Evolutionary conservation across 2,888 invertebrate species (phyloP), one percentile per base, ranked within the genome.

Genomic region (Emmelina monodactyla): DNA sequence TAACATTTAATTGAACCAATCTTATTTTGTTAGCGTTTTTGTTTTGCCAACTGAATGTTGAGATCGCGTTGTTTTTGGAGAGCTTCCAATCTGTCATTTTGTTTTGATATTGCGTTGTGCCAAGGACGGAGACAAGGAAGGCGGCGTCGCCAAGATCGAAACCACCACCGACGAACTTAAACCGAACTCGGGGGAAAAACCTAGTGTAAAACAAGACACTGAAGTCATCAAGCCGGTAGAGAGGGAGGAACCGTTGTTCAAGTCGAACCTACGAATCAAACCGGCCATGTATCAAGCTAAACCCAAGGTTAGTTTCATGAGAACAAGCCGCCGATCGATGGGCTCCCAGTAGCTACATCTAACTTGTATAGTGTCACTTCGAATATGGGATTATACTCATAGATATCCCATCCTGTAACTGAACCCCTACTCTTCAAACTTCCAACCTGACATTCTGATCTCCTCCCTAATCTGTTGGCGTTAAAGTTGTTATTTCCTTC

Each of bases 181-280:
- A 65, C 78, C 76, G 31, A 64, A 57, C 50, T 57, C 59, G 39
- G 62, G 56, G 41, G 67, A 64, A 46, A 67, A 62, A 55, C 40
- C 55, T 40, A 61, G 60, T 45, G 43, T 57, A 42, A 46, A 34
- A 32, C 39, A 39, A 46, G 49, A 49, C 35, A 51, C 57, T 22
- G 67, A 59, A 39, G 47, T 58, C 22, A 57, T 67, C 14, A 65
- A 71, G 22, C 49, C 58, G 22, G 59, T 67, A 11, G 79, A 79
- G 38, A 78, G 70, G 46, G 79, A 79, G 49, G 79, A 76, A 50
- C 79, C 79, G 29, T 62, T 79, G 37, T 76, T 61, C 76, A 76
- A 78, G 55, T 79, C 79, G 45, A 79, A 72, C 45, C 76, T 79
- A 16, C 71, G 70, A 38, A 48, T 75, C 45, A 72, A 67, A 58